phyloP scores from a whole-genome alignment of 2,113 vertebrate species.

The Ctenodactylus gundi region DNA sequence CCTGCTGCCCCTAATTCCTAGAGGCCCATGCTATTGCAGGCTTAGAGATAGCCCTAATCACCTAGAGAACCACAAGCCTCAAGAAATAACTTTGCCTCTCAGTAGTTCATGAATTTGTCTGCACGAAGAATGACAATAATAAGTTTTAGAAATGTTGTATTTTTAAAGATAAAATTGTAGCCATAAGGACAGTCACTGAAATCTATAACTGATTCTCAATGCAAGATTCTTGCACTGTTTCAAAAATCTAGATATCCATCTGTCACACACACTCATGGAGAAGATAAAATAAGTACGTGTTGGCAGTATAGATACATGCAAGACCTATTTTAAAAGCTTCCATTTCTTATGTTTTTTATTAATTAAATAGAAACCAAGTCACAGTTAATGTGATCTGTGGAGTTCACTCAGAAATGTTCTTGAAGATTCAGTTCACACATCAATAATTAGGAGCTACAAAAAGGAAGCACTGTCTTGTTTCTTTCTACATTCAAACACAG shows the following conservation, averaged over 20 bases:
- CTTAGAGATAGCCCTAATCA: neutral
- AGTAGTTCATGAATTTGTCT: neutral
- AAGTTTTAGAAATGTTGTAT: neutral
- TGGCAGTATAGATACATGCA: neutral
- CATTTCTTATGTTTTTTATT: neutral
- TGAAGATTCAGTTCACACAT: slow-evolving; percentile 49
- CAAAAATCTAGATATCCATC: neutral
- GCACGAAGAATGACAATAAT: neutral
- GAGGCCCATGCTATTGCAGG: neutral
- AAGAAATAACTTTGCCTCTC: neutral
- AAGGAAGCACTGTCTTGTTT: neutral
- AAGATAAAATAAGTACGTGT: neutral
- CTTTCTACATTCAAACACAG: neutral
- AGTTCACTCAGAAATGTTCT: neutral
- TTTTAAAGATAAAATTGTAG: slow-evolving; percentile 23
- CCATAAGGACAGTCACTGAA: neutral
- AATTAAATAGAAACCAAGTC: slow-evolving; percentile 1
- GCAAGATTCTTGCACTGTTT: neutral
- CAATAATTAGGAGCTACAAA: slow-evolving; percentile 29
- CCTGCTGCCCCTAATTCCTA: neutral
- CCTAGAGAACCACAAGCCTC: neutral
- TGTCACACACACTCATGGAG: neutral
- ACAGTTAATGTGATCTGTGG: neutral
- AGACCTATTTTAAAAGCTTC: slow-evolving; percentile 1
- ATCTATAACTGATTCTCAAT: slow-evolving; percentile 3